Percentiles rank a stretch among this genome's conserved stretches.
Evolutionary conservation across 1,140 invertebrate genomes (phyloP).

Genomic region (Batillaria attramentaria): DNA sequence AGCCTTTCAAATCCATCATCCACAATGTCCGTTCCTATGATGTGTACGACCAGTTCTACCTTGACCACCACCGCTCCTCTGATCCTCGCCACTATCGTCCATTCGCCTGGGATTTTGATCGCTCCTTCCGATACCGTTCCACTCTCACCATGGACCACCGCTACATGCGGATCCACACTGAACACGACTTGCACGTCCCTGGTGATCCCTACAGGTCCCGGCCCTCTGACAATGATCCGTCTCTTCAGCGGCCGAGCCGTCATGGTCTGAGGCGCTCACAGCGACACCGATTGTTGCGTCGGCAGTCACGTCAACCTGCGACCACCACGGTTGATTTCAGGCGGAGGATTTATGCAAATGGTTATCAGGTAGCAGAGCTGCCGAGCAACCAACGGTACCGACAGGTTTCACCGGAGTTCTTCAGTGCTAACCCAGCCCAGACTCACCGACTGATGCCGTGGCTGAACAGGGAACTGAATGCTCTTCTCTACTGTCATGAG

Average conservation of each 20-base stretch:
- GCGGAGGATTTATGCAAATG: constrained; percentile 82
- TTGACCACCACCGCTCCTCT: constrained; percentile 34
- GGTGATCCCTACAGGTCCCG: constrained; percentile 20
- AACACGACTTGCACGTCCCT: constrained; percentile 46
- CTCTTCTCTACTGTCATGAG: constrained; percentile 76
- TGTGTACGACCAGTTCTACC: constrained; percentile 89
- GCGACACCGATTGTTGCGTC: constrained; percentile 28
- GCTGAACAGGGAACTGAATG: constrained; percentile 88
- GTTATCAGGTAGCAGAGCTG: constrained; percentile 80
- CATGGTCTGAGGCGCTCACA: not conserved
- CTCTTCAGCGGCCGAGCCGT: not conserved
- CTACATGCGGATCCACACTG: not conserved
- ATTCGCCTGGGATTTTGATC: constrained; percentile 17
- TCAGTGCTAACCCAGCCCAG: constrained; percentile 83
- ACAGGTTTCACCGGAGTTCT: constrained; percentile 79
- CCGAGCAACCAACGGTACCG: constrained; percentile 42
- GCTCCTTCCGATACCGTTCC: constrained; percentile 46
- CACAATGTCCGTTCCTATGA: constrained; percentile 90
- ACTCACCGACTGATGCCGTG: constrained; percentile 87
- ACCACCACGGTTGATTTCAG: constrained; percentile 75
- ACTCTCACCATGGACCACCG: constrained; percentile 57
- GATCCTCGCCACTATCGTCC: constrained; percentile 6
- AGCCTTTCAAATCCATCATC: constrained; percentile 90
- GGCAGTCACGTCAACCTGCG: too few species aligned
- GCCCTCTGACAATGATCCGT: not conserved